A percentile compares a stretch with the other conserved stretches of the same genome.
These are phyloP conservation scores for Amphipyra berbera DNA, from an alignment of 2,888 invertebrate species.

Conservation along the genomic window DNA sequence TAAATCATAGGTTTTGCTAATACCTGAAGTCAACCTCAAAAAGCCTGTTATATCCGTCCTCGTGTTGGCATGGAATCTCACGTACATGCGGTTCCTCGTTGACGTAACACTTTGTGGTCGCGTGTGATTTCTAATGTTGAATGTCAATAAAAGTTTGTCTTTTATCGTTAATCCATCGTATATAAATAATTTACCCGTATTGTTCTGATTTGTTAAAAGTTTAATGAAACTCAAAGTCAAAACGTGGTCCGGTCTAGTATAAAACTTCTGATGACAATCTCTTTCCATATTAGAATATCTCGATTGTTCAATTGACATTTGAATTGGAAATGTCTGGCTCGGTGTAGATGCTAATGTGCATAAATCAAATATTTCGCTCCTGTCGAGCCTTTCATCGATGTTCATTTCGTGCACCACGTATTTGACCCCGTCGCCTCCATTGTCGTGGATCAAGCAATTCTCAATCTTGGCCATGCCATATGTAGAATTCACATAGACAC, in stretches of 20 bases:
- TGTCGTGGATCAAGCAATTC: conserved; percentile 94
- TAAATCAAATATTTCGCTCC: conserved; percentile 94
- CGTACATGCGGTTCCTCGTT: conserved; percentile 93
- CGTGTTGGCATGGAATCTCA: conserved; percentile 94
- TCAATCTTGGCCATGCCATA: conserved; percentile 95
- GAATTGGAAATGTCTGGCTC: conserved; percentile 96
- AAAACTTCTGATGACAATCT: conserved; percentile 95
- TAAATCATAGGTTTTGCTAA: conserved; percentile 95
- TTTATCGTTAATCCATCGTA: conserved; percentile 94
- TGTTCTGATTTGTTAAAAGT: conserved; percentile 93
- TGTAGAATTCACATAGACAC: conserved; percentile 96
- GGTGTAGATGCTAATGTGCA: conserved; percentile 95
- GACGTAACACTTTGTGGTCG: conserved; percentile 97
- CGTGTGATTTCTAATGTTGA: conserved; percentile 95
- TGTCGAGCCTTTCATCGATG: conserved; percentile 93
- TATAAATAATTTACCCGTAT: conserved; percentile 93
- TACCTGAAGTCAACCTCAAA: conserved; percentile 94
- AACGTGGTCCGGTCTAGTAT: conserved; percentile 93
- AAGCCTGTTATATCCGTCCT: conserved; percentile 94
- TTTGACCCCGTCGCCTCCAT: conserved; percentile 97
- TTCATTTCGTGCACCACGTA: conserved; percentile 95
- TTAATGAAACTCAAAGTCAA: conserved; percentile 96
- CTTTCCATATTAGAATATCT: conserved; percentile 92
- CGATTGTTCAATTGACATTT: conserved; percentile 95
- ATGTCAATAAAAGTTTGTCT: conserved; percentile 92